These are phyloP conservation scores for Tubiluchus corallicola DNA, from an alignment of 2,888 invertebrate genomes.

Conservation along the genomic window DNA sequence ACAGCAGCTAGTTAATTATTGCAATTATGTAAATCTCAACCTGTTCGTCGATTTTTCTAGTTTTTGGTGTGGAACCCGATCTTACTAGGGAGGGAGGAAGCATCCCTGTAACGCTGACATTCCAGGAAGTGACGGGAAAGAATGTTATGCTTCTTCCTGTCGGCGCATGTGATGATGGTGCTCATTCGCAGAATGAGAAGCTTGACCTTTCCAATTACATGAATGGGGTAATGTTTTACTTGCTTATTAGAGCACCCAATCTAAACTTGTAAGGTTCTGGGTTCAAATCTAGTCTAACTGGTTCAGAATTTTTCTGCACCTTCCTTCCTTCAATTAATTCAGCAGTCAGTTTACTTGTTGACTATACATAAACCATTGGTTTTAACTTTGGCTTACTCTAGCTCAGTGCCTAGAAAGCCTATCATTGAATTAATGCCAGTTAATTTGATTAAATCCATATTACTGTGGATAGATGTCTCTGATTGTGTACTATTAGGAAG, in stretches of 20 bases:
- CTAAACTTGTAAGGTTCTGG: no score
- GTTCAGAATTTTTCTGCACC: neutral
- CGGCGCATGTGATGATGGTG: slow-evolving; percentile 88
- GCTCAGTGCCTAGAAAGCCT: no score
- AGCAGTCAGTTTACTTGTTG: neutral
- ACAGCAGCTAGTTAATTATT: no score
- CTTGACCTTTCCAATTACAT: slow-evolving; percentile 78
- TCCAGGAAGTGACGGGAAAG: slow-evolving; percentile 66
- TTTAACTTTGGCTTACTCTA: no score
- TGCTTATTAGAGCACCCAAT: neutral
- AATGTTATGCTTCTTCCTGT: slow-evolving; percentile 87
- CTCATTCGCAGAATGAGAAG: slow-evolving; percentile 98
- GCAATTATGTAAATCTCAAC: slow-evolving; percentile 4
- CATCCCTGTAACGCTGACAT: slow-evolving; percentile 84
- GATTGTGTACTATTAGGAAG: no score
- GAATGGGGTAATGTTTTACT: slow-evolving; percentile 49
- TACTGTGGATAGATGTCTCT: no score
- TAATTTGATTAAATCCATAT: no score
- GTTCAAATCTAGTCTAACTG: neutral
- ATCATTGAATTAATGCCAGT: no score
- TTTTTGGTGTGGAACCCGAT: slow-evolving; percentile 78
- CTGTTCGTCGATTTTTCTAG: slow-evolving; percentile 26
- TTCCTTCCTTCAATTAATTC: neutral
- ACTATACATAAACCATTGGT: no score
- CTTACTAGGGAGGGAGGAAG: slow-evolving; percentile 92